Evolutionary conservation across 2,888 invertebrate genomes (phyloP).

Genomic region (Neocrepidodera transversa): DNA sequence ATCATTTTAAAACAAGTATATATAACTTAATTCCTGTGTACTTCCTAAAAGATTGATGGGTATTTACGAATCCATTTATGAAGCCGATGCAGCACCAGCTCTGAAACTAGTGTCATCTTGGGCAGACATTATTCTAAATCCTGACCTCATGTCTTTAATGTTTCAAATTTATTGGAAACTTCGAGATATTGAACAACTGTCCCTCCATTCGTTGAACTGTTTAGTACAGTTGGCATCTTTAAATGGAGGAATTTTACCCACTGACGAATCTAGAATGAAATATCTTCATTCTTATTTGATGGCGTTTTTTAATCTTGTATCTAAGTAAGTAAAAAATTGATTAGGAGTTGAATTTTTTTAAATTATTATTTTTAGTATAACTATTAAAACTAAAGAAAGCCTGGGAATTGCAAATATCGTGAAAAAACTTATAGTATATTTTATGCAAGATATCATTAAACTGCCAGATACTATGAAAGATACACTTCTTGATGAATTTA

Average conservation of each 20-base stretch:
- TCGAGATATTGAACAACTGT: constrained; percentile 74
- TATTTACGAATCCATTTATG: constrained; percentile 73
- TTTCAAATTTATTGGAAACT: constrained; percentile 86
- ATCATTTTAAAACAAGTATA: neutral
- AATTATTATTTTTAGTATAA: constrained; percentile 59
- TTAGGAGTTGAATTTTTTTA: neutral
- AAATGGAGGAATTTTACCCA: constrained; percentile 64
- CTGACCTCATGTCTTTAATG: constrained; percentile 77
- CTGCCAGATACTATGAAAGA: constrained; percentile 62
- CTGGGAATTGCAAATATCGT: constrained; percentile 73
- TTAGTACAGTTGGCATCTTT: constrained; percentile 80
- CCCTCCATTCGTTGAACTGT: constrained; percentile 81
- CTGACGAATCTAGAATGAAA: constrained; percentile 61
- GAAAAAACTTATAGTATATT: constrained; percentile 68
- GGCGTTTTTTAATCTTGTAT: constrained; percentile 68
- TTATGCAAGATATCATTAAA: constrained; percentile 62
- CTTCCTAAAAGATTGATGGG: constrained; percentile 75
- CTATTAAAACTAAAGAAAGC: constrained; percentile 71
- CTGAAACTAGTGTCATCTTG: constrained; percentile 72
- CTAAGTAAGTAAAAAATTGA: constrained; percentile 60
- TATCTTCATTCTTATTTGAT: constrained; percentile 69
- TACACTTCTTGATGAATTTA: constrained; percentile 68
- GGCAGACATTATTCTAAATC: constrained; percentile 79
- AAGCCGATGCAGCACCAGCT: constrained; percentile 68
- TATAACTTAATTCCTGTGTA: constrained; percentile 37